Base-by-base conservation (phyloP, 2,888 invertebrate species). In the Eupithecia pulchellata region DNA sequence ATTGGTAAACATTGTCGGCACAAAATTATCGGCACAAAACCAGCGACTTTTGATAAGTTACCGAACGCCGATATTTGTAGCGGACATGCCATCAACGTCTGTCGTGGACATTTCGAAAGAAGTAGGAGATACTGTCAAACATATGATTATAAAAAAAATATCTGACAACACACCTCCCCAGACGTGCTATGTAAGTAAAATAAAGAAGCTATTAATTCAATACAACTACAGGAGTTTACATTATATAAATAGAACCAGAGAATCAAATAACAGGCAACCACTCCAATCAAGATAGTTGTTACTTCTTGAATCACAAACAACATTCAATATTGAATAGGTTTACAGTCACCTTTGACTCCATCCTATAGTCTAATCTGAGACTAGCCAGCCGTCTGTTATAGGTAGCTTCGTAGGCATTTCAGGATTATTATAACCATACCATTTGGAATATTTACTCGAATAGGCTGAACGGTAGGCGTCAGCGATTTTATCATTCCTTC, bases 401-500 rank as follows among this genome's bases (percentile, higher is more conserved):
- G 29, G 14, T 57, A 55, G 60, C 34, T 34, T 27, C 34, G 57
- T 14, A 63, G 42, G 58, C 66, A 58, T 63, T 66, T 32, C 58
- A 52, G 34, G 62, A 58, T 71, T 71, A 66, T 71, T 66, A 71
- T 66, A 58, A 71, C 27, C 27, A 42, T 58, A 64, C 32, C 62
- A 62, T 66, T 70, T 55, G 25, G 65, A 27, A 57, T 63, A 65
- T 47, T 47, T 13, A 47, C 47, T 47, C 20, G 34, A 34, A 39
- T 25, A 27, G 63, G 4, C 2, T 17, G 34, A 47, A 8, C 20
- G 29, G 47, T 32, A 68, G 11, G 58, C 63, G 25, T 13, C 11
- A 58, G 64, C 64, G 52, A 58, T 66, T 29, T 42, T 14, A 17
- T 17, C 25, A 47, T 60, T 66, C 4, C 39, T 20, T 57, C 14